Evolutionary conservation across 2,113 vertebrate genomes (phyloP).

Genomic region (Chrysochloris asiatica): DNA sequence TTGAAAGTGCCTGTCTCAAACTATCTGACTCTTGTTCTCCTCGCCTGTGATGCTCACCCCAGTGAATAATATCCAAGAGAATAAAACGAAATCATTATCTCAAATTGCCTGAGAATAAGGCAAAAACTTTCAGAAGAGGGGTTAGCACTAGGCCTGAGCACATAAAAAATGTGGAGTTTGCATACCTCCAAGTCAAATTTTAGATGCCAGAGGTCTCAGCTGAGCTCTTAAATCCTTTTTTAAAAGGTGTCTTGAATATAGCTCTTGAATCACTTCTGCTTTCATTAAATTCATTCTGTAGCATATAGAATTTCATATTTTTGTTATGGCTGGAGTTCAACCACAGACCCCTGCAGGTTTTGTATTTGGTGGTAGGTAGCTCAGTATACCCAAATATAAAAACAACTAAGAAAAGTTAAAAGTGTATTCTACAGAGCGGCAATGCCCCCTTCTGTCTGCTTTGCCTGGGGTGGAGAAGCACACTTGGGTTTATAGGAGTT

Average conservation of each 20-base stretch:
- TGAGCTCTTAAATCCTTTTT: neutral
- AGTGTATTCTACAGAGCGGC: slow-evolving; percentile 24
- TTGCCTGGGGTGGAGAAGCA: neutral
- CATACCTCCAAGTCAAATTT: slow-evolving; percentile 12
- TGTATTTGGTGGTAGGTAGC: neutral
- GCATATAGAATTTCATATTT: slow-evolving; percentile 24
- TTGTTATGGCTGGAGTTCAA: slow-evolving; percentile 42
- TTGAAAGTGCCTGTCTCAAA: slow-evolving; percentile 50
- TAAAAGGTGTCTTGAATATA: neutral
- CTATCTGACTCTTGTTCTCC: slow-evolving; percentile 51
- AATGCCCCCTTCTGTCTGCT: slow-evolving; percentile 64
- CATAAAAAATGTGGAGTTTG: neutral
- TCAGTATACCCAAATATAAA: slow-evolving; percentile 4
- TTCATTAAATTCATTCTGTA: slow-evolving; percentile 14
- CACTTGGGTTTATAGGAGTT: neutral
- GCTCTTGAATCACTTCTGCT: slow-evolving; percentile 13
- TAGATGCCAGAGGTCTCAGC: neutral
- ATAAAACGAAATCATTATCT: slow-evolving; percentile 55
- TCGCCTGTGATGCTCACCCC: neutral
- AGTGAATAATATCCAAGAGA: slow-evolving; percentile 43
- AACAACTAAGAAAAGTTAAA: neutral
- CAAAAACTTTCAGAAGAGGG: neutral
- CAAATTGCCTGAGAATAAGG: neutral
- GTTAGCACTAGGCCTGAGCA: neutral
- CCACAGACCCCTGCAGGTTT: neutral